These are phyloP conservation scores for Toxonevra muliebris DNA, from an alignment of 2,888 invertebrate genomes.

Conservation along the genomic window DNA sequence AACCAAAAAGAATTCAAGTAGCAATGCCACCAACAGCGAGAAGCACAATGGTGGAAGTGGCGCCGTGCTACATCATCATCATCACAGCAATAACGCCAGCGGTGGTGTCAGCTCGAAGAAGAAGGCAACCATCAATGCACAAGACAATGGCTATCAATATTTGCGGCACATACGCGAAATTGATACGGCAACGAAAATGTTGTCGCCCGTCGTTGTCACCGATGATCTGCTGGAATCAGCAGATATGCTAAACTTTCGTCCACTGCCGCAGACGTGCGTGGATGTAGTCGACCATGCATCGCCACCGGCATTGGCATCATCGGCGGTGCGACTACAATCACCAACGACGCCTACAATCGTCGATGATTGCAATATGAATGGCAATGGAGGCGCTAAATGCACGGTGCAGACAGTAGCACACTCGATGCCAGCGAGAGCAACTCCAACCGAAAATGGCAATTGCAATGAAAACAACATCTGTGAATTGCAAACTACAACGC, in stretches of 20 bases:
- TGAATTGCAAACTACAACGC: background rate
- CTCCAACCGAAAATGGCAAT: conserved; percentile 51
- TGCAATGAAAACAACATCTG: conserved; percentile 21
- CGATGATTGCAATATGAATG: conserved; percentile 39
- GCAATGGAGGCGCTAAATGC: background rate
- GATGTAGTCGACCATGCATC: conserved; percentile 44
- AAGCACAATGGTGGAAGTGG: conserved; percentile 31
- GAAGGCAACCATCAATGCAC: conserved; percentile 49
- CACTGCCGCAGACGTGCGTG: conserved; percentile 42
- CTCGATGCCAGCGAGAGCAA: conserved; percentile 3
- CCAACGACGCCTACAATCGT: conserved; percentile 28
- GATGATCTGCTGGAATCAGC: conserved; percentile 51
- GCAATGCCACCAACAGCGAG: conserved; percentile 32
- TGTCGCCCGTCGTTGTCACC: conserved; percentile 55
- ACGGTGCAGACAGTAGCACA: background rate
- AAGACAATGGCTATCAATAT: conserved; percentile 64
- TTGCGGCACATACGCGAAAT: conserved; percentile 64
- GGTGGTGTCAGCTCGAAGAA: conserved; percentile 47
- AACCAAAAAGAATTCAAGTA: conserved; percentile 55
- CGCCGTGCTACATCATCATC: conserved; percentile 41
- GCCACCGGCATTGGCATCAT: conserved; percentile 35
- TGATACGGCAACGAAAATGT: conserved; percentile 62
- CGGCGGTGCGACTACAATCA: conserved; percentile 33
- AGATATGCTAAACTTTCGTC: conserved; percentile 49
- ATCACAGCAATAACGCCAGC: conserved; percentile 41